phyloP scores from a whole-genome alignment of 2,113 vertebrate genomes.

The Melanocharis versteri region DNA sequence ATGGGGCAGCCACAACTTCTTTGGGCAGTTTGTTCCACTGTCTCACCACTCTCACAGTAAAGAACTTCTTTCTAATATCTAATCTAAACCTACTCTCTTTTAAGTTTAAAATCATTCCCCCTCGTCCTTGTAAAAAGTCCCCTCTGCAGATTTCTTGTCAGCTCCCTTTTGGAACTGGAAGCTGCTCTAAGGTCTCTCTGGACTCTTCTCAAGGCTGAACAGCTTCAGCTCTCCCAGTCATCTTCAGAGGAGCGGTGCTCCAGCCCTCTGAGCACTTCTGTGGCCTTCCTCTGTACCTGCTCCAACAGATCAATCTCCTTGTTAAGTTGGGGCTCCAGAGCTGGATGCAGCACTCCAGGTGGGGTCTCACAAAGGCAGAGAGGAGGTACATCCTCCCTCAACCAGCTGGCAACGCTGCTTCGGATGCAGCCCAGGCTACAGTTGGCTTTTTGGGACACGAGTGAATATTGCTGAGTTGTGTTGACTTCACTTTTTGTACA shows the following conservation, averaged over 20 bases:
- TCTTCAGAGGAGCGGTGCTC: neutral
- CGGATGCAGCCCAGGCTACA: rapidly evolving
- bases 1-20: neutral
- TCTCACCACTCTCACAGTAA: neutral
- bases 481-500: neutral
- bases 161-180: neutral
- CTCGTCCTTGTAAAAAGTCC: neutral
- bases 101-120: neutral
- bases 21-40: neutral
- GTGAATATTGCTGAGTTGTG: neutral
- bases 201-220: neutral
- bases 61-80: neutral
- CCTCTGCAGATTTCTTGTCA: neutral
- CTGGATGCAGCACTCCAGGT: neutral
- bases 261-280: neutral
- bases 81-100: neutral
- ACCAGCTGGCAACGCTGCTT: neutral
- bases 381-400: neutral
- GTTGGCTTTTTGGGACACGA: neutral
- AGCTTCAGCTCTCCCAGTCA: neutral
- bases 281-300: neutral
- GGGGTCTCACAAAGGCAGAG: neutral
- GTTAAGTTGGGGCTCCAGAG: neutral
- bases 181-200: neutral
- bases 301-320: neutral